Percentiles rank a stretch among this genome's conserved stretches.
Conservation (phyloP, 2,888 invertebrate species). For the Leptinotarsa peninsularis region DNA sequence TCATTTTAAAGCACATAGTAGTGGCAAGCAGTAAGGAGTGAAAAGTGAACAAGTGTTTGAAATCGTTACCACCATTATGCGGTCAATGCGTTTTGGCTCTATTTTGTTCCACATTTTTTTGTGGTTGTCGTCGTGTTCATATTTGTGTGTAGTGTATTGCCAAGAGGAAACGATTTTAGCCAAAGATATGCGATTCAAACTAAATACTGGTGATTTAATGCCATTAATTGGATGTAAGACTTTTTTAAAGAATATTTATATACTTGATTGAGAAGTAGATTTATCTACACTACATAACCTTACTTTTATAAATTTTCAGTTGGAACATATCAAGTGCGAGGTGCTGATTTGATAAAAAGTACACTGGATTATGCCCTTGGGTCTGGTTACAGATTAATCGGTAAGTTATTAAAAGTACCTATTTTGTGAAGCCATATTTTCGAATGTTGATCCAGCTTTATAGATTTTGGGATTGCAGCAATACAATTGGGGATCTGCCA, state of each 20-base stretch:
- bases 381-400: conserved; percentile 79
- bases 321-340: conserved; percentile 75
- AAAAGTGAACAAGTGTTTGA: no score
- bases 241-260: conserved; percentile 9
- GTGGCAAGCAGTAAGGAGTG: no score
- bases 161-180: conserved; percentile 59
- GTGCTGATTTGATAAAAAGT: conserved; percentile 66
- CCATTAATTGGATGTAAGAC: conserved; percentile 71
- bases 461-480: no score
- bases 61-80: not conserved
- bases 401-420: conserved; percentile 64
- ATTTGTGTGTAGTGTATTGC: conserved; percentile 14
- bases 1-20: not conserved
- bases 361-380: conserved; percentile 74
- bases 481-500: no score
- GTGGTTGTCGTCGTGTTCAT: conserved; percentile 13
- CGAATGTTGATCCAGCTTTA: no score
- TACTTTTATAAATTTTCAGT: conserved; percentile 63
- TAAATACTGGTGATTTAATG: conserved; percentile 68
- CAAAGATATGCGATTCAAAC: conserved; percentile 58
- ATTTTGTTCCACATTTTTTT: not conserved
- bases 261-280: no score
- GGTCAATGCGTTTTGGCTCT: not conserved
- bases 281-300: not conserved
- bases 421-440: no score